Base-by-base conservation (phyloP, 1,140 invertebrate species). In the Drosophila sturtevanti region DNA sequence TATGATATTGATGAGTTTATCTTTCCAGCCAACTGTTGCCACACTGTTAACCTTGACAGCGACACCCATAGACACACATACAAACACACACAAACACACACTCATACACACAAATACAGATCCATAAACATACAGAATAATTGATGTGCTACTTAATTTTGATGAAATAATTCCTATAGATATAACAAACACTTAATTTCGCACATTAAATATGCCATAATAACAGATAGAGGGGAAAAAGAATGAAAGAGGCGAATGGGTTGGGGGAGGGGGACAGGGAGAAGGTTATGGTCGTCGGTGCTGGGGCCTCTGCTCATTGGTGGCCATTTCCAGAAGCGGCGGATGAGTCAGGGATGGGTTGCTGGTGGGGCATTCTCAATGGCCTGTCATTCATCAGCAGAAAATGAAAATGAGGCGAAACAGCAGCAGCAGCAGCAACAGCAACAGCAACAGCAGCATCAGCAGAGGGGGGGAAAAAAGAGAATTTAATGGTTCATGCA, bases 141-240 rank as follows among this genome's bases (percentile, higher is more conserved):
- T 87, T 86, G 82, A 86, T 84, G 72, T 68, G 82, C 84, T 87
- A 82, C 79, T 87, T 87, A 89, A 89, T 82, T 82, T 79, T 82
- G 82, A 87, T 89, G 68, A 77, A 82, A 89, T 89, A 87, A 89
- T 89, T 87, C 79, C 75, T 72, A 71, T 79, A 82, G 79, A 82
- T 82, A 87, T 71, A 89, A 89, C 79, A 82, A 48, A 79, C 82
- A 82, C 82, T 87, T 89, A 82, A 87, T 89, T 86, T 87, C 84
- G 72, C 84, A 77, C 84, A 87, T 89, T 87, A 89, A 89, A 82
- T 73, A 77, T 82, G 75, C 75, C 82, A 86, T 79, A 79, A 79
- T 76, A 72, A 48, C 71, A 67, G 37, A 54, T 11, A 44, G 9
- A 18, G 31, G 31, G 21, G 44, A 63, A 11, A 4, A 5, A n/a